Percentiles rank a stretch among this genome's conserved stretches.
phyloP scores from a whole-genome alignment of 2,888 invertebrate species.

The Notodonta dromedarius region DNA sequence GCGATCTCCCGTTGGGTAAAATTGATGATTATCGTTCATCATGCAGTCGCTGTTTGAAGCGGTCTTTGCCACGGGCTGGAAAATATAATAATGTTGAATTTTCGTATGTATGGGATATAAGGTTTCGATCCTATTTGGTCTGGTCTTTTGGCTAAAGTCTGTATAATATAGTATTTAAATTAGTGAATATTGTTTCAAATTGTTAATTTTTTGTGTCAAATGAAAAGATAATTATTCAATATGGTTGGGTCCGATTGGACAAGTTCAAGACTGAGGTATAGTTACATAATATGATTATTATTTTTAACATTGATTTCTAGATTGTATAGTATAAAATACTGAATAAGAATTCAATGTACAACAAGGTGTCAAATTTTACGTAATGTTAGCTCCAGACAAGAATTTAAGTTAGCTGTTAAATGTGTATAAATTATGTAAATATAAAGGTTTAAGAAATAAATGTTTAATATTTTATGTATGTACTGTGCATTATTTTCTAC shows the following conservation, averaged over 20 bases:
- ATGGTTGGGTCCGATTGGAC: conserved; percentile 24
- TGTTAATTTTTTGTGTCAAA: conserved; percentile 3
- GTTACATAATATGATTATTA: conserved; percentile 15
- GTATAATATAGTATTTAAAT: too few relatives aligned
- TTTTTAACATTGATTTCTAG: conserved; percentile 27
- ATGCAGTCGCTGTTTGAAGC: too few relatives aligned
- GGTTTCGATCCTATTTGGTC: too few relatives aligned
- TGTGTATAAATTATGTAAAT: conserved; percentile 55
- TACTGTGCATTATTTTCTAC: conserved; percentile 25
- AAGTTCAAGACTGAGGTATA: conserved; percentile 57
- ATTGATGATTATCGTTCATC: too few relatives aligned
- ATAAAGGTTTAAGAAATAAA: conserved; percentile 54
- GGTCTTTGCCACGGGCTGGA: too few relatives aligned
- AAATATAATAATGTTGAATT: too few relatives aligned
- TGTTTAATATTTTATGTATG: conserved; percentile 48
- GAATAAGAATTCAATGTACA: conserved; percentile 32
- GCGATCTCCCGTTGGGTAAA: too few relatives aligned
- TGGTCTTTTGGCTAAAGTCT: too few relatives aligned
- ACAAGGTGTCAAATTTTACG: conserved; percentile 46
- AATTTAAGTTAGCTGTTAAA: conserved; percentile 36
- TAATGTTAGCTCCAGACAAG: conserved; percentile 35
- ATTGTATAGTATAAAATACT: conserved; percentile 5
- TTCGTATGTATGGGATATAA: too few relatives aligned
- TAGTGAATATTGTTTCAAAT: too few relatives aligned
- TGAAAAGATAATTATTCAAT: conserved; percentile 5